Evolutionary conservation across 2,888 invertebrate species (phyloP).

Genomic region (Oxyscelio sp.): DNA sequence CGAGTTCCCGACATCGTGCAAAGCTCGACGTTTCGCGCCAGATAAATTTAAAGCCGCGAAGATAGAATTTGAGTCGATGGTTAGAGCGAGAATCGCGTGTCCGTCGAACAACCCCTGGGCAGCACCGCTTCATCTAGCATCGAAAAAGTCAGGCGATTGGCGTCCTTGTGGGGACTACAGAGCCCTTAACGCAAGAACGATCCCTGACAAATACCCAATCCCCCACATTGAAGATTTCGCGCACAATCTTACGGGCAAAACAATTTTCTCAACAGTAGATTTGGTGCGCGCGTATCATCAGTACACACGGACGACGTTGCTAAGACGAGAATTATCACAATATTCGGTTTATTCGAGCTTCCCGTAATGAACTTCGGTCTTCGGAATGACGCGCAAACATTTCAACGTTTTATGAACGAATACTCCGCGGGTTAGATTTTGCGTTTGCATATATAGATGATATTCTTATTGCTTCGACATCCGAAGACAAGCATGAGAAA

Average conservation of each 20-base stretch:
- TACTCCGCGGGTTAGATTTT: slow-evolving; percentile 81
- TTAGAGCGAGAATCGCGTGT: slow-evolving; percentile 85
- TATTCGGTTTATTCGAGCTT: slow-evolving; percentile 33
- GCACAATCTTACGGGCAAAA: slow-evolving; percentile 28
- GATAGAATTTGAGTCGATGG: slow-evolving; percentile 82
- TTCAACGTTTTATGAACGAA: slow-evolving; percentile 85
- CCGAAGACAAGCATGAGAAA: slow-evolving; percentile 21
- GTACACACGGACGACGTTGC: slow-evolving; percentile 13
- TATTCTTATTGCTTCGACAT: slow-evolving; percentile 75
- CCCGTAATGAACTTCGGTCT: slow-evolving; percentile 76
- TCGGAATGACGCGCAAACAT: slow-evolving; percentile 60
- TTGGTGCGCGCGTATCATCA: slow-evolving; percentile 45
- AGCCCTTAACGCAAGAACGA: slow-evolving; percentile 29
- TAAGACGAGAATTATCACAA: slow-evolving; percentile 9
- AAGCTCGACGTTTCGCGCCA: slow-evolving; percentile 83
- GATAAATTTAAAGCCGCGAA: slow-evolving; percentile 82
- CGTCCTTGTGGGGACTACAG: slow-evolving; percentile 63
- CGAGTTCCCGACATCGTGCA: slow-evolving; percentile 82
- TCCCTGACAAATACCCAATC: not conserved
- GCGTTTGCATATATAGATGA: slow-evolving; percentile 84
- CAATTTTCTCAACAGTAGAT: slow-evolving; percentile 20
- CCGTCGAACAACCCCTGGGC: slow-evolving; percentile 87
- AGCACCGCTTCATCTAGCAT: slow-evolving; percentile 80
- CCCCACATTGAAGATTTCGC: not conserved
- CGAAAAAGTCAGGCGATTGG: slow-evolving; percentile 39